Conservation (phyloP, 2,113 vertebrate species). For the Boulengeromyrus knoepffleri region DNA sequence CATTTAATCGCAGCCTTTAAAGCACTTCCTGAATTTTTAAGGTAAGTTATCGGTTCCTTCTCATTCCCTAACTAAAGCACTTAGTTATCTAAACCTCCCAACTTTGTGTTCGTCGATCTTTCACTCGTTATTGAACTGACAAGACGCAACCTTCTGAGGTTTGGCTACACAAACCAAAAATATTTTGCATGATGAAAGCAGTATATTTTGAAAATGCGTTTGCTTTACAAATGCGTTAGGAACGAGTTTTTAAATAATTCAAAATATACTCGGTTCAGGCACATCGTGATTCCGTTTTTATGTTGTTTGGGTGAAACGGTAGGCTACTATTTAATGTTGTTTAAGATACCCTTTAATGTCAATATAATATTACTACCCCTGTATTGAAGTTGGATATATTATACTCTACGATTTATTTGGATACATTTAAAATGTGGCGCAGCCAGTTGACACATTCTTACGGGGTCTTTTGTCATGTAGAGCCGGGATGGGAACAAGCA, state of each 20-base stretch:
- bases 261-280: neutral
- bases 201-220: neutral
- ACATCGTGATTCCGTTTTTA: neutral
- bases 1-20: neutral
- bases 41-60: neutral
- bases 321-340: neutral
- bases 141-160: neutral
- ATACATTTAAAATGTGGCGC: neutral
- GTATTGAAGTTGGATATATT: neutral
- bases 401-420: neutral
- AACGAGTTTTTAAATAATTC: neutral
- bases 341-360: neutral
- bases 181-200: neutral
- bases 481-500: constrained; percentile 40
- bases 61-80: neutral
- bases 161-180: neutral
- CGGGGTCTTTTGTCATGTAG: constrained; percentile 55
- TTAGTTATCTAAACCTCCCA: neutral
- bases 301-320: neutral
- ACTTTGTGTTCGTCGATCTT: neutral
- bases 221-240: neutral
- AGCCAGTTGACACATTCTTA: constrained; percentile 44
- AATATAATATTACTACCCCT: neutral
- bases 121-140: neutral
- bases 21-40: neutral